A percentile compares a stretch with the other conserved stretches of the same genome.
These are phyloP conservation scores for Eira barbara DNA, from an alignment of 2,113 vertebrate genomes.

Conservation along the genomic window DNA sequence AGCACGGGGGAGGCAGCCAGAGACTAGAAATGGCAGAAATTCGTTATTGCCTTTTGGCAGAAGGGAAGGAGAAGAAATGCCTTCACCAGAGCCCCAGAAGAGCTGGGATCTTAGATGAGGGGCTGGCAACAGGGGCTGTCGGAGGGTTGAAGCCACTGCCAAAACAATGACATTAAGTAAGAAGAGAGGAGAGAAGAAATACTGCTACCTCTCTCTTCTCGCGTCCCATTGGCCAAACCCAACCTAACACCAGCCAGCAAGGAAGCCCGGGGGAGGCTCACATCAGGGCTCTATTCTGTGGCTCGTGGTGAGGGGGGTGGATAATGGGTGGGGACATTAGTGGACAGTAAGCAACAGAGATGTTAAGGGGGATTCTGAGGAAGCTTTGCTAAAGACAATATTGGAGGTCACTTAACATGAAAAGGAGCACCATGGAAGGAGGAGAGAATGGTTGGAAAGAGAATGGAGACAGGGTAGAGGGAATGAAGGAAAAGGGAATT, in stretches of 20 bases:
- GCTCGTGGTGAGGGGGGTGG: neutral
- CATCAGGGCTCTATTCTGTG: neutral
- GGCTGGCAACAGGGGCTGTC: no score
- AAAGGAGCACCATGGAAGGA: neutral
- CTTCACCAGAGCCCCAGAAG: neutral
- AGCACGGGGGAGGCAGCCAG: neutral
- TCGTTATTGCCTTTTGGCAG: neutral
- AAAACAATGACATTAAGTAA: neutral
- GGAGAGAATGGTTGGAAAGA: neutral
- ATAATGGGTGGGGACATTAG: neutral
- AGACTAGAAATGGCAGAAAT: neutral
- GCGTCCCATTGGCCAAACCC: neutral
- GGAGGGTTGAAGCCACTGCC: neutral
- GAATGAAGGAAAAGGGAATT: neutral
- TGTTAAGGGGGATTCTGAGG: neutral
- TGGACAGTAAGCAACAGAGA: neutral
- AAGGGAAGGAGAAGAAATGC: neutral
- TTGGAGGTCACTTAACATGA: neutral
- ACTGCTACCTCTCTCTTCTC: neutral
- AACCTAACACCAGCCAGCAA: neutral
- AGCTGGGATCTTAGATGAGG: neutral
- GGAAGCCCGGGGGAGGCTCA: neutral
- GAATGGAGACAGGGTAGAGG: neutral
- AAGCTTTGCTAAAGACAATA: neutral
- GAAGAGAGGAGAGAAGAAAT: neutral